These are phyloP conservation scores for Brachyalestes nurse DNA, from an alignment of 2,797 vertebrate genomes.

Conservation along the genomic window DNA sequence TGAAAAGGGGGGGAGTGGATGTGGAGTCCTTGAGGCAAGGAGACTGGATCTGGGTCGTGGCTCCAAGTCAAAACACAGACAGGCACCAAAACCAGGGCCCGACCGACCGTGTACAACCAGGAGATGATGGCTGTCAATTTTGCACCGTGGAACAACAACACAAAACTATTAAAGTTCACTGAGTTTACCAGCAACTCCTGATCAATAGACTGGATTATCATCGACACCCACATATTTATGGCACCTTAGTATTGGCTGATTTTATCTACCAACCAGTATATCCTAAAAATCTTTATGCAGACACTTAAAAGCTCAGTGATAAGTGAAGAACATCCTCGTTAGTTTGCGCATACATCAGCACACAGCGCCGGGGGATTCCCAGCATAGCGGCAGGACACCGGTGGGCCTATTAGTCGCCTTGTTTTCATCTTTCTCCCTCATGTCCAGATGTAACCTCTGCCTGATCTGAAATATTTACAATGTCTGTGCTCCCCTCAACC, in stretches of 20 bases:
- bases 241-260: too few relatives aligned
- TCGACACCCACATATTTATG: too few relatives aligned
- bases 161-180: too few relatives aligned
- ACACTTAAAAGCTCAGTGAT: neutral
- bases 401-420: neutral
- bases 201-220: too few relatives aligned
- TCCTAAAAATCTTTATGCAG: too few relatives aligned
- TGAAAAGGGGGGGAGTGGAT: neutral
- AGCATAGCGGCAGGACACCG: neutral
- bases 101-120: neutral
- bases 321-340: conserved; percentile 9
- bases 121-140: too few relatives aligned
- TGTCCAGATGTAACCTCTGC: conserved; percentile 32
- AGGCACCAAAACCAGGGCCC: neutral
- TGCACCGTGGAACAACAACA: too few relatives aligned
- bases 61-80: neutral
- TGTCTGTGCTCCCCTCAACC: conserved; percentile 48
- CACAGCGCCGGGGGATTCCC: neutral
- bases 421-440: conserved; percentile 33
- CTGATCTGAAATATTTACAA: conserved; percentile 66
- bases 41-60: conserved; percentile 49
- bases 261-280: neutral
- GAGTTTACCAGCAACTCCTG: too few relatives aligned
- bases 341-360: neutral
- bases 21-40: neutral